A percentile compares a stretch with the other conserved stretches of the same genome.
phyloP scores from a whole-genome alignment of 53 echinoderm and acorn worm genomes.

The Antedon mediterranea region DNA sequence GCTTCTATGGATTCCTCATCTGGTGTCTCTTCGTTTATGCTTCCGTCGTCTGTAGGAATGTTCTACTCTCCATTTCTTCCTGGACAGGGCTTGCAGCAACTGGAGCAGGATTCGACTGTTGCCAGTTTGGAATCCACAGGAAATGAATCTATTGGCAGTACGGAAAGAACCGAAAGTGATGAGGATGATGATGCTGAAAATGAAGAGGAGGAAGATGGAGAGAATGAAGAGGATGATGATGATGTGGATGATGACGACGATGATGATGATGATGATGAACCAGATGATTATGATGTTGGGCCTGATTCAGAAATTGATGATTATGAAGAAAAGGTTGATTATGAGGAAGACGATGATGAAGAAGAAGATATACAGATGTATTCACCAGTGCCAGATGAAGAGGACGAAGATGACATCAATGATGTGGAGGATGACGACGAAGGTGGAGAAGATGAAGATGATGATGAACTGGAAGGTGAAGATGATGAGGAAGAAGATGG shows the following conservation, averaged over 20 bases:
- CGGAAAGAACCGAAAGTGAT: not conserved
- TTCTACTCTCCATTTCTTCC: constrained; percentile 79
- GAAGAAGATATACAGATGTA: constrained; percentile 4
- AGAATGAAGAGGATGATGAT: not conserved
- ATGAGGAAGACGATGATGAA: constrained; percentile 6
- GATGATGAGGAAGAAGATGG: not conserved
- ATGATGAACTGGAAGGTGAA: not conserved
- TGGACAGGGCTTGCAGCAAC: constrained; percentile 20
- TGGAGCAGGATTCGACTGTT: constrained; percentile 2
- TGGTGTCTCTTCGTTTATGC: constrained; percentile 58
- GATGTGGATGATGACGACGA: not conserved
- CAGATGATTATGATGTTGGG: no score
- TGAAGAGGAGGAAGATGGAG: not conserved
- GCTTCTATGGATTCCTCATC: constrained; percentile 25
- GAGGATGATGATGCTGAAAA: not conserved
- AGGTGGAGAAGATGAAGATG: constrained; percentile 6
- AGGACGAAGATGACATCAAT: constrained; percentile 5
- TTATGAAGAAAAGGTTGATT: not conserved
- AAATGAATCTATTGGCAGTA: not conserved
- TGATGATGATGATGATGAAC: not conserved
- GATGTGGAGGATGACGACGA: constrained; percentile 6
- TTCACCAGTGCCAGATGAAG: constrained; percentile 3
- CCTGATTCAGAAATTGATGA: constrained; percentile 8
- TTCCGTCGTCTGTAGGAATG: constrained; percentile 59
- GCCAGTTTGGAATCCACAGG: not conserved